phyloP scores from a whole-genome alignment of 2,113 vertebrate species.

The Coptodon rendalli region DNA sequence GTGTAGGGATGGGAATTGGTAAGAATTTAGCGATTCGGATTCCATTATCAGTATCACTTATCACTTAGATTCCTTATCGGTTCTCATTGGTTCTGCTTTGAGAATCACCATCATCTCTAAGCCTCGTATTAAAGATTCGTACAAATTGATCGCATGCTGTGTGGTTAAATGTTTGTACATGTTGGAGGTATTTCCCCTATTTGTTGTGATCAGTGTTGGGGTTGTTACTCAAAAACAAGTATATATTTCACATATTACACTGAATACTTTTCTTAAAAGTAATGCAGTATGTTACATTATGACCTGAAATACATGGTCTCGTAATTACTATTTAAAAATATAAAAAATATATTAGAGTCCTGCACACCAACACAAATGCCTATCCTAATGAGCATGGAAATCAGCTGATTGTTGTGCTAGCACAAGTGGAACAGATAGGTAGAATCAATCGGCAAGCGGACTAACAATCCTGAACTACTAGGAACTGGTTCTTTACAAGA shows the following conservation, averaged over 20 bases:
- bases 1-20: neutral
- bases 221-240: neutral
- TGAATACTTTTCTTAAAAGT: neutral
- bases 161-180: neutral
- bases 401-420: neutral
- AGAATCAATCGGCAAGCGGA: neutral
- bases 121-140: neutral
- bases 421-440: neutral
- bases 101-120: neutral
- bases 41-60: neutral
- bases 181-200: neutral
- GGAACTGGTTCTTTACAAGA: neutral
- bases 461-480: neutral
- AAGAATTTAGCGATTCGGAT: neutral
- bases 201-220: neutral
- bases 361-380: neutral
- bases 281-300: neutral
- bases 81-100: neutral
- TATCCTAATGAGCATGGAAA: neutral
- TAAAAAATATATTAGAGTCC: neutral
- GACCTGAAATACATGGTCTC: neutral
- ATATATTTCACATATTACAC: neutral
- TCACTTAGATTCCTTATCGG: neutral
- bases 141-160: neutral
- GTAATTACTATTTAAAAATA: neutral